These are phyloP conservation scores for Lathronympha strigana DNA, from an alignment of 2,888 invertebrate genomes.

Conservation along the genomic window DNA sequence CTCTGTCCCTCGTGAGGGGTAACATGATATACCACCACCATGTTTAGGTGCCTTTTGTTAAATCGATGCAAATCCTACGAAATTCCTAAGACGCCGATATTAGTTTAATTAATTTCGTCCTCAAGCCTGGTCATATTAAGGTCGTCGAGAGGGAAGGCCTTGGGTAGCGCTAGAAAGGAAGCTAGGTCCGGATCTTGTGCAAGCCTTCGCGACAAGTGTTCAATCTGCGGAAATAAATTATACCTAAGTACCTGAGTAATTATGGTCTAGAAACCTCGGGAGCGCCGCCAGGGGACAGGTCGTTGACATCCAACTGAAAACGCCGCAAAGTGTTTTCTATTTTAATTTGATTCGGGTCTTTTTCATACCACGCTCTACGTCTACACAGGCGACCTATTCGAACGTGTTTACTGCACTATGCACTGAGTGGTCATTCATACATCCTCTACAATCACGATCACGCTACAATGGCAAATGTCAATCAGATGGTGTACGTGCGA, in stretches of 20 bases:
- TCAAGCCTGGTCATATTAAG: constrained; percentile 14
- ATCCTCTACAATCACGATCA: no score
- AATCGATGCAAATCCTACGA: no score
- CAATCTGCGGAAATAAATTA: constrained; percentile 26
- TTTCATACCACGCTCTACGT: no score
- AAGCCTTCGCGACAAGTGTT: constrained; percentile 36
- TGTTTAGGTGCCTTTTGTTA: no score
- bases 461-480: no score
- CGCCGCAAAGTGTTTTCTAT: not conserved
- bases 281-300: not conserved
- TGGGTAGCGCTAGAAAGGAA: constrained; percentile 47
- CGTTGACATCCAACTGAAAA: constrained; percentile 10
- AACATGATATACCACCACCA: no score
- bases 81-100: not conserved
- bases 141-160: constrained; percentile 36
- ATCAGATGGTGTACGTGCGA: no score
- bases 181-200: constrained; percentile 42
- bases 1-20: no score
- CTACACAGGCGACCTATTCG: no score
- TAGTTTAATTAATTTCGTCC: not conserved
- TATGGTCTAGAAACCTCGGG: constrained; percentile 18
- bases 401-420: no score
- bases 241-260: constrained; percentile 12
- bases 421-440: no score
- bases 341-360: no score